Base-by-base conservation (phyloP, 2,888 invertebrate species). In the Luperina testacea region DNA sequence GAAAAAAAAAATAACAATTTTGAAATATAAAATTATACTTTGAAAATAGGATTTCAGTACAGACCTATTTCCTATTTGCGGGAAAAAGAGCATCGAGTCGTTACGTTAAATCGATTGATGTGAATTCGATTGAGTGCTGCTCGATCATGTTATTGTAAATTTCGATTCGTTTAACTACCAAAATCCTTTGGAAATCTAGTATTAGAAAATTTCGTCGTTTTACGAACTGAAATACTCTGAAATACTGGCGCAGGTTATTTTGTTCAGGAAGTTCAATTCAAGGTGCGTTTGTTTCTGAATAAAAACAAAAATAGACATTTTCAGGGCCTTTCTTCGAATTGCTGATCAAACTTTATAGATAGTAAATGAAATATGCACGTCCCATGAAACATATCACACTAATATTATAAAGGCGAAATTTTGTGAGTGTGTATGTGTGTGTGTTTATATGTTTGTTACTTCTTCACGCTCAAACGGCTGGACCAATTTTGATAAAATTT, bases 121-220 rank as follows among this genome's bases (percentile, higher is more conserved):
- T 13, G 42, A 57, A 48, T 65, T 75, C n/a, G 24, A 57, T 57
- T 57, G 57, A 53, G 48, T 13, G 15, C 0, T 15, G 59, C 67
- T 68, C 51, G 59, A 80, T 80, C 64, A 59, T 27, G 65, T 72
- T 61, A 32, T 65, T 71, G 71, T 24, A 65, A 24, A 65, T 70
- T 65, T 59, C 6, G 1, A 48, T 38, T 38, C 53, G n/a, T 45
- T 13, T 9, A 17, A 24, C 38, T 32, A 38, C 17, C 17, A 24
- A 17, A 38, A n/a, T 65, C 38, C 15, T 17, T 59, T 5, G 27
- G n/a, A 57, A n/a, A 57, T 57, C 7, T 9, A 48, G 57, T 71
- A 45, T 9, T 32, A 51, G 38, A 67, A 63, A 65, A 51, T 59
- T 13, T n/a, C 17, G 2, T 48, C 24, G 1, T 42, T 38, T 17